Evolutionary conservation across 2,888 invertebrate species (phyloP), one percentile per base, ranked within the genome.

Genomic region (Melanostoma scalare): DNA sequence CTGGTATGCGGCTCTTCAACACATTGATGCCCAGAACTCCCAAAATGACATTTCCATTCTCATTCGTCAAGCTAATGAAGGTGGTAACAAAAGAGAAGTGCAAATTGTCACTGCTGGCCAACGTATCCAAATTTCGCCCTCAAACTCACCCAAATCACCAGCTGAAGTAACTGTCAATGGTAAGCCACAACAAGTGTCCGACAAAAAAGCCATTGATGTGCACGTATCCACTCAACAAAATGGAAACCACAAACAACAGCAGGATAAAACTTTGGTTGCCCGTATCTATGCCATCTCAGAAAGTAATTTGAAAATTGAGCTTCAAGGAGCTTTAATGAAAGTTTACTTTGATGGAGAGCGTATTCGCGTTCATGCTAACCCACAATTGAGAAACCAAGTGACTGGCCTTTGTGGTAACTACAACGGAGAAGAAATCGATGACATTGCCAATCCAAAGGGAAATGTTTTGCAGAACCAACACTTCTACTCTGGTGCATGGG

Each of bases 321-420:
- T 95, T 87, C 88, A 90, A 71, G 87, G 93, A 60, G 92, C 91
- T 38, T 88, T 89, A 42, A 90, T 94, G 71, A 91, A 93, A 31
- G 87, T 93, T 0, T 89, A 92, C 85, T 94, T 92, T 87, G 94
- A 95, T 86, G 95, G 95, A 30, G 87, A 92, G 77, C 92, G 93
- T 42, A 87, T 93, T n/a, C 92, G 93, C 2, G 86, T 93, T 4
- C 85, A 91, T 1, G 88, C 92, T 1, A 71, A 88, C 74, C 88
- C 92, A 42, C 88, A 92, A 42, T 93, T 93, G 89, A 93, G 93
- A 42, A 92, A 92, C 82, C 91, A 92, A 53, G 91, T 93, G 36
- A 92, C 93, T 76, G 95, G 95, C 79, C 92, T 95, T 48, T 95
- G 95, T 87, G 95, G 95, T 6, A 92, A 92, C 86, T 94, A 93